These are phyloP conservation scores for Halocynthia aurantium DNA, from an alignment of 23 tunicate genomes.

Conservation along the genomic window DNA sequence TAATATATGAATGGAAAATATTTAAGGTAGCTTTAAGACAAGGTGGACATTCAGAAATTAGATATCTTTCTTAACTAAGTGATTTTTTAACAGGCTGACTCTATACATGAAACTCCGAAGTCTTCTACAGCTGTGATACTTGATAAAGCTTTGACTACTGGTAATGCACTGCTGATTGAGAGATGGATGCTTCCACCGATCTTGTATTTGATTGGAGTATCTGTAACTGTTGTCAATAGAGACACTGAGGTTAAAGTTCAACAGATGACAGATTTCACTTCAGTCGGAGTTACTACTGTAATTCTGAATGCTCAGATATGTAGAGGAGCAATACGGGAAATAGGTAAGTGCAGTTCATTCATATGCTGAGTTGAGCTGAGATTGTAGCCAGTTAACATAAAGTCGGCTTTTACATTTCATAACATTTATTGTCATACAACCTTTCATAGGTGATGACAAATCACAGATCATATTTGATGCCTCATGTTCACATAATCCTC, in stretches of 20 bases:
- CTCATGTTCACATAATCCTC: slow-evolving; percentile 1
- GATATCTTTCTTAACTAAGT: no score
- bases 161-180: no score
- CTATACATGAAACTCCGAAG: no score
- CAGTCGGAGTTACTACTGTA: background rate
- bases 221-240: background rate
- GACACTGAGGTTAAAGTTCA: background rate
- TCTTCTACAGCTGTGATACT: no score
- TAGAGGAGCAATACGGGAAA: slow-evolving; percentile 4
- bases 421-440: no score
- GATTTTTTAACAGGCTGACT: no score
- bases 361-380: no score
- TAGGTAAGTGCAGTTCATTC: background rate
- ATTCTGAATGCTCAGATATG: slow-evolving; percentile 5
- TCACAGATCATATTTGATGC: slow-evolving; percentile 8
- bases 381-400: background rate
- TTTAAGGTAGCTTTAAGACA: no score
- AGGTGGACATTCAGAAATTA: no score
- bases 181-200: background rate
- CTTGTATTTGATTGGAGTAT: background rate
- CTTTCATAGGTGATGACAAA: background rate
- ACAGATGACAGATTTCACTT: slow-evolving; percentile 4
- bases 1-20: no score
- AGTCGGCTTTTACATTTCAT: background rate
- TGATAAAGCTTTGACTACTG: no score